phyloP scores from a whole-genome alignment of 2,888 invertebrate species.

The Strigamia crassipes region DNA sequence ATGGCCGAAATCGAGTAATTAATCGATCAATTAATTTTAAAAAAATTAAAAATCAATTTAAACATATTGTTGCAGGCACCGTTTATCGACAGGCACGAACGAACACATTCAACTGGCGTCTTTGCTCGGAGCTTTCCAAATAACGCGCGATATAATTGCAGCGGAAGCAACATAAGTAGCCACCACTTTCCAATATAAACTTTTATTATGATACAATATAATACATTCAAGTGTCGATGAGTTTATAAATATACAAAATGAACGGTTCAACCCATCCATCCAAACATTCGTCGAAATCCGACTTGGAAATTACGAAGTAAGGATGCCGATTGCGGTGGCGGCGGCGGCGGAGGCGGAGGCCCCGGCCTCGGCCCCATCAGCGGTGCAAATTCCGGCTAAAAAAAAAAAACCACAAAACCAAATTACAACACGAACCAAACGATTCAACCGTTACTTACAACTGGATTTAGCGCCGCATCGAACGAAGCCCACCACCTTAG shows the following conservation, averaged over 20 bases:
- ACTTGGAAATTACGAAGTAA: background rate
- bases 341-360: background rate
- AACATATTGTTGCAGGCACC: conserved; percentile 62
- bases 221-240: background rate
- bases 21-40: conserved; percentile 53
- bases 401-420: background rate
- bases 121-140: conserved; percentile 84
- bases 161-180: conserved; percentile 49
- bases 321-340: background rate
- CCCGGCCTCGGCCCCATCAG: background rate
- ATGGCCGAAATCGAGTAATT: conserved; percentile 81
- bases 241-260: background rate
- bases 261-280: conserved; percentile 25
- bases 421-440: background rate
- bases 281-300: conserved; percentile 19
- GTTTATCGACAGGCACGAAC: conserved; percentile 81
- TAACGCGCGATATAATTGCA: conserved; percentile 65
- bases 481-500: background rate
- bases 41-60: background rate
- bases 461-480: background rate
- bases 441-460: background rate
- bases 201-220: conserved; percentile 27
- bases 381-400: background rate
- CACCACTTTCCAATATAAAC: background rate
- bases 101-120: conserved; percentile 90